Percentiles rank a stretch among this genome's conserved stretches.
These are phyloP conservation scores for Serrognathus titanus DNA, from an alignment of 2,888 invertebrate genomes.

Conservation along the genomic window DNA sequence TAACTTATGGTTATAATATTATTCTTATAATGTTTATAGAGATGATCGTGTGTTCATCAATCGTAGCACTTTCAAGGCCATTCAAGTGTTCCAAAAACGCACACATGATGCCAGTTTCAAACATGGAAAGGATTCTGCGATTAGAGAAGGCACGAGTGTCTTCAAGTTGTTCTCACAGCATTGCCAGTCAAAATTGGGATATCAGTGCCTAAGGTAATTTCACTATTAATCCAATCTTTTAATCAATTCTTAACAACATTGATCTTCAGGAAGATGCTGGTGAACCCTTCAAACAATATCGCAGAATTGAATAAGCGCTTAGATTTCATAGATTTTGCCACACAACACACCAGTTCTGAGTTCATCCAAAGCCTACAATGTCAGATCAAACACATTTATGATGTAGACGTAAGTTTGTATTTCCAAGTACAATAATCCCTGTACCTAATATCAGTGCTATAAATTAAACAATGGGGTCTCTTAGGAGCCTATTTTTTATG, in stretches of 20 bases:
- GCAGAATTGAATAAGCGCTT: conserved; percentile 60
- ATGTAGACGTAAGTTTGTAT: conserved; percentile 55
- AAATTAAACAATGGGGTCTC: too few relatives aligned
- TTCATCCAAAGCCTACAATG: conserved; percentile 61
- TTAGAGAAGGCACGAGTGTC: conserved; percentile 70
- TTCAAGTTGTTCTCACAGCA: conserved; percentile 61
- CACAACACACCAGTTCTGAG: conserved; percentile 59
- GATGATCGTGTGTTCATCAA: conserved; percentile 68
- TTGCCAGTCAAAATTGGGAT: conserved; percentile 69
- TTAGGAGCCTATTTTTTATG: too few relatives aligned
- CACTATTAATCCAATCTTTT: background rate
- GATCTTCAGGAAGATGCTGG: conserved; percentile 60
- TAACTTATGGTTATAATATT: too few relatives aligned
- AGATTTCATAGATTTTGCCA: conserved; percentile 67
- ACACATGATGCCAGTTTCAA: conserved; percentile 75
- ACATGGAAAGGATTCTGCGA: conserved; percentile 56
- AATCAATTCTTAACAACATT: conserved; percentile 1
- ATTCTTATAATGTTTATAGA: conserved; percentile 49
- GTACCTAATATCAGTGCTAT: too few relatives aligned
- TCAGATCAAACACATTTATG: conserved; percentile 59
- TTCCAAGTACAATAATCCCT: background rate
- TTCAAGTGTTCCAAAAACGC: conserved; percentile 73
- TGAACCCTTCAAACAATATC: conserved; percentile 66
- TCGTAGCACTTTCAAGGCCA: conserved; percentile 66
- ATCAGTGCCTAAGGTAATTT: conserved; percentile 58